Percentiles rank a stretch among this genome's conserved stretches.
Evolutionary conservation across 2,113 vertebrate species (phyloP).

Genomic region (Dicaeum eximium): DNA sequence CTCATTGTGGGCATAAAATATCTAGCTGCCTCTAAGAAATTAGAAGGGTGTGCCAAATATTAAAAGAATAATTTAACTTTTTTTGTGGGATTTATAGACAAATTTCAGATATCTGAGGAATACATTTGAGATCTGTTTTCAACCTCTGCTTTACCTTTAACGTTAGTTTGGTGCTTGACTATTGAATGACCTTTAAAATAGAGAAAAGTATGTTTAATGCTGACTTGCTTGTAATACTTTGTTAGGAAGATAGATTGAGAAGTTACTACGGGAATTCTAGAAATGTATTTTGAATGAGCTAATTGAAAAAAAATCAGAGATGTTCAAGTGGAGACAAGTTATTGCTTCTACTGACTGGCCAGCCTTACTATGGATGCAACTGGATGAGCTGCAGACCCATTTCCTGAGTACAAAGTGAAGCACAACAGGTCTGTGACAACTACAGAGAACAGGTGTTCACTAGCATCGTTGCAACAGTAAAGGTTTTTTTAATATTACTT

Average conservation of each 20-base stretch:
- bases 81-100: not conserved
- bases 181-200: slow-evolving; percentile 24
- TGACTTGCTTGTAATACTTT: not conserved
- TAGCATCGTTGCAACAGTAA: not conserved
- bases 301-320: not conserved
- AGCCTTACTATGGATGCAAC: not conserved
- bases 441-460: not conserved
- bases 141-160: not conserved
- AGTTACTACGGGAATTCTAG: not conserved
- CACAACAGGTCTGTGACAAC: not conserved
- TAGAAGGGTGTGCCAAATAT: not conserved
- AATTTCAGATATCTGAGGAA: not conserved
- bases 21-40: not conserved
- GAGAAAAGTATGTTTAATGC: not conserved
- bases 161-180: not conserved
- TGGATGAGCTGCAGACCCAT: not conserved
- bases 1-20: not conserved
- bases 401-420: not conserved
- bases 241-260: not conserved
- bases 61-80: not conserved
- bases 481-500: not conserved
- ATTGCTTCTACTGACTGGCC: not conserved
- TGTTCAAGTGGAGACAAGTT: not conserved
- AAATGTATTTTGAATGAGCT: not conserved
- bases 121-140: not conserved